Evolutionary conservation across 2,113 vertebrate genomes (phyloP).

Genomic region (Odobenus rosmarus): DNA sequence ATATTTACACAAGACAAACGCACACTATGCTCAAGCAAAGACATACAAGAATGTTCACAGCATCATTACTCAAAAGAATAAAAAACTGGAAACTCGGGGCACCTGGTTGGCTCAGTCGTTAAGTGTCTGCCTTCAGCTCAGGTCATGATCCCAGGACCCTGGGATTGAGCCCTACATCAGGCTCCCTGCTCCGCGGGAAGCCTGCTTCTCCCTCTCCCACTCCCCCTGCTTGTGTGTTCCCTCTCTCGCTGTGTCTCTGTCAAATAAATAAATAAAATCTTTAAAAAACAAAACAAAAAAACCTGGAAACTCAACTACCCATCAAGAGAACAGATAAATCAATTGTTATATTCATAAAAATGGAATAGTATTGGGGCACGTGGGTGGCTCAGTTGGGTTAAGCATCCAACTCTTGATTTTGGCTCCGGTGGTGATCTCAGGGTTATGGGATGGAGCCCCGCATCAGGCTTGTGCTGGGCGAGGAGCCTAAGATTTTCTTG

Average conservation of each 20-base stretch:
- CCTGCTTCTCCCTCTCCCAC: too few species aligned
- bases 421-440: neutral
- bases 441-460: neutral
- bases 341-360: conserved; percentile 1
- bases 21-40: neutral
- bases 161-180: too few species aligned
- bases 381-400: neutral
- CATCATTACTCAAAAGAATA: conserved; percentile 1
- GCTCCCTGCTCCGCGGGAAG: too few species aligned
- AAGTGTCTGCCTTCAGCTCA: too few species aligned
- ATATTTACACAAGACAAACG: neutral
- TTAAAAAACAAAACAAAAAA: neutral
- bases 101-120: too few species aligned
- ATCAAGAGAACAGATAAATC: neutral
- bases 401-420: neutral
- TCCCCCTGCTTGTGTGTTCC: too few species aligned
- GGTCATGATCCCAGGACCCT: too few species aligned
- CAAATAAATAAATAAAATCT: too few species aligned
- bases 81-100: neutral
- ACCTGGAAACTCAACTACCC: neutral
- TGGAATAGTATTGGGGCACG: neutral
- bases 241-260: too few species aligned
- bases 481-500: neutral
- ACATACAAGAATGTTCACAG: neutral
- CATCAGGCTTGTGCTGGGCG: neutral